Conservation (phyloP, 2,888 invertebrate species). For the Acronicta psi region DNA sequence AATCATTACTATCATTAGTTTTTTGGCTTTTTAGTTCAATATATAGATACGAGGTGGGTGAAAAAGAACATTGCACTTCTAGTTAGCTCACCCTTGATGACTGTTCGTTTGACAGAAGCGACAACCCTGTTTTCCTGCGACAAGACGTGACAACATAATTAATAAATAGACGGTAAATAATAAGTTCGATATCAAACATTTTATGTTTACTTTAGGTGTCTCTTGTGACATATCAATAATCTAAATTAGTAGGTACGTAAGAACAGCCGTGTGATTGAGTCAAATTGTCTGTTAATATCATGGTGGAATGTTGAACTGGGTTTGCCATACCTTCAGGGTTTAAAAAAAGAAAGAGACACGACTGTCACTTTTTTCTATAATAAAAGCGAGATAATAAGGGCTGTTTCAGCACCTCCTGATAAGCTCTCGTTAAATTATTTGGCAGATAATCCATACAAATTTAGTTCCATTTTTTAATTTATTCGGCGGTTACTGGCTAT, state of each 20-base stretch:
- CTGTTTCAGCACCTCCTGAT: no score
- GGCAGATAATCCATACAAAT: no score
- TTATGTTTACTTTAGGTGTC: constrained; percentile 22
- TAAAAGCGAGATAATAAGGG: no score
- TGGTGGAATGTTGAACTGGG: constrained; percentile 28
- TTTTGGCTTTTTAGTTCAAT: no score
- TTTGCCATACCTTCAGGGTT: constrained; percentile 28
- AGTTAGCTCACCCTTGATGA: no score
- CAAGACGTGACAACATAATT: constrained; percentile 11
- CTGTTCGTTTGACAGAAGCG: constrained; percentile 3
- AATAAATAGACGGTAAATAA: not conserved
- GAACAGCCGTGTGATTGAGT: constrained; percentile 9
- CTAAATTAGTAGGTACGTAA: constrained; percentile 17
- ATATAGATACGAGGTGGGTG: no score
- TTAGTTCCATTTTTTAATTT: no score
- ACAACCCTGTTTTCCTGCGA: not conserved
- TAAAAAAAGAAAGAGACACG: constrained; percentile 8
- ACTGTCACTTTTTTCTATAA: constrained; percentile 3
- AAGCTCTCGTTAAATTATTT: no score
- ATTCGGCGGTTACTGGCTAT: no score
- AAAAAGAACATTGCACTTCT: no score
- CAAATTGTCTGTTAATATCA: constrained; percentile 12
- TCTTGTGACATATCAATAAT: constrained; percentile 19
- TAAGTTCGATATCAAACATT: constrained; percentile 14
- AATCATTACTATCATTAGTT: no score